Percentiles rank a stretch among this genome's conserved stretches.
Evolutionary conservation across 2,113 vertebrate genomes (phyloP).

Genomic region (Pygoscelis antarcticus): DNA sequence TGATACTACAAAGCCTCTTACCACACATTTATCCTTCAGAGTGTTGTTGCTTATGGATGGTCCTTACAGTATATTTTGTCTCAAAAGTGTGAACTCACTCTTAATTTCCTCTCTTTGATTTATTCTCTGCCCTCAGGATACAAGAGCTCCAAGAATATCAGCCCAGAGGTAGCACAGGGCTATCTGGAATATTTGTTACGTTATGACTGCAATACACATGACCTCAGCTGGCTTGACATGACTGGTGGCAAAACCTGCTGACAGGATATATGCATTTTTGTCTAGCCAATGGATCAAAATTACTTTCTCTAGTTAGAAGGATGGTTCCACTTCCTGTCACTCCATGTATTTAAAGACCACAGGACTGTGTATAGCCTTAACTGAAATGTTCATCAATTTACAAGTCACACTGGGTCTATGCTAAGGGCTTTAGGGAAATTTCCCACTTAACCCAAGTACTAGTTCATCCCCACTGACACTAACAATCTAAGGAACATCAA

Average conservation of each 20-base stretch:
- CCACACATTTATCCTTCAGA: neutral
- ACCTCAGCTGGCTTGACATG: neutral
- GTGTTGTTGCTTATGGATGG: neutral
- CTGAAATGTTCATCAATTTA: neutral
- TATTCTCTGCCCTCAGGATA: neutral
- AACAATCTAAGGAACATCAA: neutral
- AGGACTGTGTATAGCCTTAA: neutral
- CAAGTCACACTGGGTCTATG: neutral
- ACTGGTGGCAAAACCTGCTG: neutral
- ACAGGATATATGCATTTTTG: neutral
- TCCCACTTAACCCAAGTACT: neutral
- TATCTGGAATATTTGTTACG: neutral
- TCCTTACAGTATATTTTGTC: neutral
- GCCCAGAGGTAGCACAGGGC: neutral
- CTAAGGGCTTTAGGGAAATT: neutral
- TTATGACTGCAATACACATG: neutral
- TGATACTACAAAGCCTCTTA: neutral
- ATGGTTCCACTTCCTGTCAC: neutral
- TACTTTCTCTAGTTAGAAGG: neutral
- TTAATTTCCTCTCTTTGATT: constrained; percentile 24
- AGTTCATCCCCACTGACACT: neutral
- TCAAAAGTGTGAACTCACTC: neutral
- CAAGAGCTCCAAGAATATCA: neutral
- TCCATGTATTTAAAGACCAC: neutral
- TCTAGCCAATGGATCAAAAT: neutral